Percentiles rank a stretch among this genome's conserved stretches.
phyloP scores from a whole-genome alignment of 2,888 invertebrate species.

The Liopterus haemorrhoidalis region DNA sequence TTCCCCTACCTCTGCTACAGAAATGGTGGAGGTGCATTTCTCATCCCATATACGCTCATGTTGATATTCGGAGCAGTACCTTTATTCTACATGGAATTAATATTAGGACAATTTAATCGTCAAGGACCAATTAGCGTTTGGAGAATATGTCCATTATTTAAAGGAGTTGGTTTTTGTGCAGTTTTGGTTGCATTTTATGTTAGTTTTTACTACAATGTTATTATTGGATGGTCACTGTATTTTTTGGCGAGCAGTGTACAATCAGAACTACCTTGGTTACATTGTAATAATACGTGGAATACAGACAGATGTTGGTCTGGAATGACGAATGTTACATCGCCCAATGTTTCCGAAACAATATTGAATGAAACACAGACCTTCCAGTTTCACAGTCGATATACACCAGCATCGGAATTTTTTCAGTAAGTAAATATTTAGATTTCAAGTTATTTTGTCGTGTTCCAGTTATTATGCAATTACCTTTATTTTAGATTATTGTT shows the following conservation, averaged over 20 bases:
- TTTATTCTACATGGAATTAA: constrained; percentile 73
- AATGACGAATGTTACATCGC: constrained; percentile 34
- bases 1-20: constrained; percentile 74
- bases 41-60: constrained; percentile 71
- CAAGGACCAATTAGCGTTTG: constrained; percentile 74
- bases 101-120: constrained; percentile 69
- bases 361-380: constrained; percentile 45
- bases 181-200: constrained; percentile 75
- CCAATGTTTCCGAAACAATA: constrained; percentile 45
- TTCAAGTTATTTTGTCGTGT: too few relatives aligned
- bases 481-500: too few relatives aligned
- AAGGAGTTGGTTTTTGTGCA: constrained; percentile 76
- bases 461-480: too few relatives aligned
- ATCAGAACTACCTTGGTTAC: constrained; percentile 70
- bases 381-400: constrained; percentile 56
- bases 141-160: constrained; percentile 77
- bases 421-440: too few relatives aligned
- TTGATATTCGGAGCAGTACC: constrained; percentile 70
- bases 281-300: constrained; percentile 78
- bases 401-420: constrained; percentile 73
- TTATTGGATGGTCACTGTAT: constrained; percentile 79
- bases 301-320: constrained; percentile 63
- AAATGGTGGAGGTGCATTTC: constrained; percentile 73
- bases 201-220: constrained; percentile 78
- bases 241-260: constrained; percentile 68